Conservation (phyloP, 2,113 vertebrate species). For the Zapornia atra region DNA sequence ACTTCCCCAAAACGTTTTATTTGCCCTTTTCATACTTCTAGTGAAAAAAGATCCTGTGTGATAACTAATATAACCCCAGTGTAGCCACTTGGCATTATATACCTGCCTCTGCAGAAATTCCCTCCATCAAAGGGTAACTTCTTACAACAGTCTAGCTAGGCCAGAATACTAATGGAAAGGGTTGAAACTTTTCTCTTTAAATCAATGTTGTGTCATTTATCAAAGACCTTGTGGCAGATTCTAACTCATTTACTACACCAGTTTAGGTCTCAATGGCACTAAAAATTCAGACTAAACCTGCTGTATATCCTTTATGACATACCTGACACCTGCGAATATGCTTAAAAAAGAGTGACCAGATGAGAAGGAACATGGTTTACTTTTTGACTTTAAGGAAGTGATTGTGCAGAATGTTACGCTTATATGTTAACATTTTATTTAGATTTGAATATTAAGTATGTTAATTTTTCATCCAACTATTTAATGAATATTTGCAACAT, state of each 20-base stretch:
- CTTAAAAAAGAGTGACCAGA: no score
- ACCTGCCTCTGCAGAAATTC: background rate
- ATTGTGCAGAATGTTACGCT: accelerated
- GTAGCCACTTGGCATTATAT: background rate
- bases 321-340: background rate
- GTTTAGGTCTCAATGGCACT: background rate
- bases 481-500: background rate
- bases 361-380: background rate
- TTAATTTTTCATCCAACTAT: background rate
- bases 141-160: background rate
- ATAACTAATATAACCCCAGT: background rate
- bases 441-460: background rate
- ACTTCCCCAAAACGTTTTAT: background rate
- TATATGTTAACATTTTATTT: background rate
- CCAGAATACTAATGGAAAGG: background rate
- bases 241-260: no score
- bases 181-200: background rate
- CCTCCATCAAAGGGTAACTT: background rate
- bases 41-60: background rate
- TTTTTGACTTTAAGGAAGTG: background rate
- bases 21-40: background rate
- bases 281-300: background rate
- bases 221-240: background rate
- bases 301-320: no score
- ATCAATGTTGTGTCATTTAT: background rate